Percentiles rank a stretch among this genome's conserved stretches.
These are phyloP conservation scores for Tribolium madens DNA, from an alignment of 1,140 invertebrate species.

Conservation along the genomic window DNA sequence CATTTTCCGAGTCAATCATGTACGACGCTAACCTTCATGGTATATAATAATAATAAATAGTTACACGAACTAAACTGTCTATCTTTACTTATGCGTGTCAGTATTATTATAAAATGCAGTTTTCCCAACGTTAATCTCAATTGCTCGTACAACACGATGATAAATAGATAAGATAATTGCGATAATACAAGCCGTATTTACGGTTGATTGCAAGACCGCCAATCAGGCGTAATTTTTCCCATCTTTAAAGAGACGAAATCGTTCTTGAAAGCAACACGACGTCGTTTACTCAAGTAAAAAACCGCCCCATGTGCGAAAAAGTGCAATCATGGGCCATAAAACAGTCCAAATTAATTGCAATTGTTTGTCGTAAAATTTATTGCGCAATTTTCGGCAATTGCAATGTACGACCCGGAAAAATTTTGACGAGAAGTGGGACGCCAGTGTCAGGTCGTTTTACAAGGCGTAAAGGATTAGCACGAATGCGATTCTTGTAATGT, in stretches of 20 bases:
- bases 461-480: slow-evolving; percentile 33
- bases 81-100: slow-evolving; percentile 16
- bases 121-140: slow-evolving; percentile 25
- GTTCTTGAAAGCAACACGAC: not conserved
- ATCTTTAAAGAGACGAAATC: not conserved
- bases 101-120: slow-evolving; percentile 25
- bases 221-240: not conserved
- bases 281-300: not conserved
- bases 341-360: slow-evolving; percentile 9
- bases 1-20: slow-evolving; percentile 27
- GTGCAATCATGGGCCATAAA: slow-evolving; percentile 21
- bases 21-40: slow-evolving; percentile 16
- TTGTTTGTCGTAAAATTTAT: slow-evolving; percentile 31
- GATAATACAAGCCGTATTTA: slow-evolving; percentile 20
- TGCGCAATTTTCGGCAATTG: slow-evolving; percentile 23
- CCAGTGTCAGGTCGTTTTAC: not conserved
- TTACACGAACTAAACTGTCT: slow-evolving; percentile 8
- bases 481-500: slow-evolving; percentile 42
- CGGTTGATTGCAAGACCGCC: slow-evolving; percentile 1
- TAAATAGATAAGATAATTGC: slow-evolving; percentile 37
- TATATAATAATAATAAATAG: slow-evolving; percentile 12
- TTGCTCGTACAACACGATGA: slow-evolving; percentile 14
- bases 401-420: not conserved
- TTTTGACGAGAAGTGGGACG: slow-evolving; percentile 26
- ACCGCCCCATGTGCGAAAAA: slow-evolving; percentile 9